Evolutionary conservation across 1,140 invertebrate species (phyloP).

Genomic region (Papilio dardanus): DNA sequence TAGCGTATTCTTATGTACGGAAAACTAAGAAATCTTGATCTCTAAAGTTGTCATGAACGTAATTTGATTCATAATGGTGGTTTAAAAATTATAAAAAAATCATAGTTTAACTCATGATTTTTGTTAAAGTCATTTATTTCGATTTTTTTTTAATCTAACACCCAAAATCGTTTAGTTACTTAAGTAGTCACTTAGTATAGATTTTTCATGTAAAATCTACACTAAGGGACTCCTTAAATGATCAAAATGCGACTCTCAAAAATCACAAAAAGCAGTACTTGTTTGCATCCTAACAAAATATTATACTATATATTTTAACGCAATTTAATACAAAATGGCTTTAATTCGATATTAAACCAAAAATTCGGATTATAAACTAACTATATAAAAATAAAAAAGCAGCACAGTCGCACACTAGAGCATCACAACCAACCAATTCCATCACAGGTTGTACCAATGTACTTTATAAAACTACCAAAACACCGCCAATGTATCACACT

Average conservation of each 20-base stretch:
- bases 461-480: constrained; percentile 48
- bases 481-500: constrained; percentile 18
- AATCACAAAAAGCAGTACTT: too few relatives aligned
- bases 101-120: not conserved
- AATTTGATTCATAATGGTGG: not conserved
- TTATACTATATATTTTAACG: too few relatives aligned
- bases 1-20: too few relatives aligned
- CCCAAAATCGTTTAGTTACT: not conserved
- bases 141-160: not conserved
- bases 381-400: constrained; percentile 57
- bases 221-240: too few relatives aligned
- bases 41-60: constrained; percentile 2
- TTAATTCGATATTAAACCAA: constrained; percentile 61
- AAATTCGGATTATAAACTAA: constrained; percentile 59
- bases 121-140: not conserved
- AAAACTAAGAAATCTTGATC: not conserved
- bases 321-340: constrained; percentile 36
- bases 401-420: constrained; percentile 61
- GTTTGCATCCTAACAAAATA: constrained; percentile 33
- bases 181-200: not conserved
- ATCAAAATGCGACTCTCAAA: not conserved
- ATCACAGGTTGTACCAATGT: constrained; percentile 75
- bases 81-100: too few relatives aligned
- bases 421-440: constrained; percentile 77
- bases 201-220: too few relatives aligned